Evolutionary conservation across 1,140 invertebrate genomes (phyloP), one percentile per base, ranked within the genome.

Genomic region (Araneus ventricosus): DNA sequence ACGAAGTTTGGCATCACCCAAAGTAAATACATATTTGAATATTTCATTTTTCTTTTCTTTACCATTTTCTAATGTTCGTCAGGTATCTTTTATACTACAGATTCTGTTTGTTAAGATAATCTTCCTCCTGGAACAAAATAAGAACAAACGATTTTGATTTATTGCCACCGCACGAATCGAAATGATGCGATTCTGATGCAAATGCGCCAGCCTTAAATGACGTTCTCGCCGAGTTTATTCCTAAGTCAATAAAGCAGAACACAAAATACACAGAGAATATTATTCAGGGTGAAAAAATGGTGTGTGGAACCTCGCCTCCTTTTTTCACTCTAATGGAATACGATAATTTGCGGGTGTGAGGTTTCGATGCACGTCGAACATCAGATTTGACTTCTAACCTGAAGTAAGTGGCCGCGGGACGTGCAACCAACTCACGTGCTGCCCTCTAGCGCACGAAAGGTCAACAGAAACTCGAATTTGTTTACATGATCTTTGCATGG

Each of bases 311-410:
- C 45, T 84, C 80, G 85, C 85, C 85, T 63, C 45, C 37, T 90
- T 90, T 90, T 59, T 90, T 30, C 87, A 59, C 88, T 20, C 88
- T 90, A 90, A 90, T 90, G 67, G 67, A 90, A 90, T 90, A 90
- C 88, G 37, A 61, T 87, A 90, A 90, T 90, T 90, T 80, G 88
- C 67, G 88, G 88, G 88, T 90, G 88, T 90, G 88, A 90, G 17
- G 57, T 90, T 90, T 75, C 90, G 84, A 80, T 84, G 88, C 88
- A 70, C 41, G 90, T 45, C 57, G 67, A 84, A 59, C 89, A 52
- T 91, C 67, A 86, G 63, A 41, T 86, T 92, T 92, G 90, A 92
- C 90, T 82, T 92, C 80, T 92, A 85, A 92, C 90, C 90, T 86
- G 34, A 6, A 39, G 63, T 92, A 92, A 92, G 82, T 92, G 90